phyloP scores from a whole-genome alignment of 2,888 invertebrate species.

The Amblyjoppa fuscipennis region DNA sequence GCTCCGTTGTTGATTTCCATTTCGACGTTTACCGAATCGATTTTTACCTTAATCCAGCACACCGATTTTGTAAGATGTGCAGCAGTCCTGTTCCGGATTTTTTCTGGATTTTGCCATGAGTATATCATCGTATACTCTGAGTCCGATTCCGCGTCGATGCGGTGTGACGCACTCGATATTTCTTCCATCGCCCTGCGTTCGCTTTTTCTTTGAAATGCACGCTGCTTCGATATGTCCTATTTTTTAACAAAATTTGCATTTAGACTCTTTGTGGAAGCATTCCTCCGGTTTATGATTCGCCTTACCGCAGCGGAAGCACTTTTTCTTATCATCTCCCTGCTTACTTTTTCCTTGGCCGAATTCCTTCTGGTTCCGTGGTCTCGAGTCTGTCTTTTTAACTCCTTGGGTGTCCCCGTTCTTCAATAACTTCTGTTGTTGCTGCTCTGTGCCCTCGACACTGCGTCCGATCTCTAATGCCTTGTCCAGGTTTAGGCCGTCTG shows the following conservation, averaged over 20 bases:
- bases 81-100: not conserved
- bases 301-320: constrained; percentile 39
- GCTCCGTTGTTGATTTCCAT: not conserved
- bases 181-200: not conserved
- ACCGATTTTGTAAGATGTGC: not conserved
- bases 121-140: not conserved
- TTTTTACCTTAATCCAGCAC: not conserved
- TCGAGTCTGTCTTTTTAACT: constrained; percentile 3
- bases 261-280: constrained; percentile 39
- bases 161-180: not conserved
- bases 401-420: constrained; percentile 4
- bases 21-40: not conserved
- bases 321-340: not conserved
- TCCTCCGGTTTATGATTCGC: constrained; percentile 37
- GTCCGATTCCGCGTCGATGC: not conserved
- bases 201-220: constrained; percentile 6
- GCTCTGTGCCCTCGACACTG: constrained; percentile 19
- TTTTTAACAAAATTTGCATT: constrained; percentile 25
- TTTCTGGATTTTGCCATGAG: not conserved
- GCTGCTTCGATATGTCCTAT: constrained; percentile 10
- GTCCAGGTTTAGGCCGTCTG: constrained; percentile 33
- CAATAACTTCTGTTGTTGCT: constrained; percentile 39
- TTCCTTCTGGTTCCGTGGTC: not conserved
- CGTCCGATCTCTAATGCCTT: constrained; percentile 34
- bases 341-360: not conserved